A percentile compares a stretch with the other conserved stretches of the same genome.
These are phyloP conservation scores for Sylvicapra grimmia DNA, from an alignment of 2,113 vertebrate species.

Conservation along the genomic window DNA sequence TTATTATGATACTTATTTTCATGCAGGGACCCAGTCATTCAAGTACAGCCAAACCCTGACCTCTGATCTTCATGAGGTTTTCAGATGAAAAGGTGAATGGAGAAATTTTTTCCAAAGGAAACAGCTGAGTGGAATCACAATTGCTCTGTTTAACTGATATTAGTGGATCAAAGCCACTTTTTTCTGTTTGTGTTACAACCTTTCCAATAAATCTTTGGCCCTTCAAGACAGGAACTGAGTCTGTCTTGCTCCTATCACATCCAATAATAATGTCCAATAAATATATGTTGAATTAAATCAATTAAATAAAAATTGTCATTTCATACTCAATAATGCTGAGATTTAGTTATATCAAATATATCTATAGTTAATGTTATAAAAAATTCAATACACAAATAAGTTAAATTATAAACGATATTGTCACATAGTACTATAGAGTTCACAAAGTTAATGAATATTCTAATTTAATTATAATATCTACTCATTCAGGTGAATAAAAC, in stretches of 20 bases:
- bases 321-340: background rate
- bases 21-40: background rate
- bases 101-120: slow-evolving; percentile 36
- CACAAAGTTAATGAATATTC: background rate
- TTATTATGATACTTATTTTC: slow-evolving; percentile 34
- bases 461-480: background rate
- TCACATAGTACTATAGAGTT: background rate
- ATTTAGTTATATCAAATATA: background rate
- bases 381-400: background rate
- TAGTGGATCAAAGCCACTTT: background rate
- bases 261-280: background rate
- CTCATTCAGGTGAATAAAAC: background rate
- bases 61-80: background rate
- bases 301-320: background rate
- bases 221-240: background rate
- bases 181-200: background rate
- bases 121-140: background rate
- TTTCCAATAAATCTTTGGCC: background rate
- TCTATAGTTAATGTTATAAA: background rate
- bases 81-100: background rate
- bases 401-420: background rate
- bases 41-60: background rate
- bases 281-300: background rate
- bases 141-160: background rate
- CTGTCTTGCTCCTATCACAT: background rate